phyloP scores from a whole-genome alignment of 2,797 vertebrate genomes.

The Dermochelys coriacea region DNA sequence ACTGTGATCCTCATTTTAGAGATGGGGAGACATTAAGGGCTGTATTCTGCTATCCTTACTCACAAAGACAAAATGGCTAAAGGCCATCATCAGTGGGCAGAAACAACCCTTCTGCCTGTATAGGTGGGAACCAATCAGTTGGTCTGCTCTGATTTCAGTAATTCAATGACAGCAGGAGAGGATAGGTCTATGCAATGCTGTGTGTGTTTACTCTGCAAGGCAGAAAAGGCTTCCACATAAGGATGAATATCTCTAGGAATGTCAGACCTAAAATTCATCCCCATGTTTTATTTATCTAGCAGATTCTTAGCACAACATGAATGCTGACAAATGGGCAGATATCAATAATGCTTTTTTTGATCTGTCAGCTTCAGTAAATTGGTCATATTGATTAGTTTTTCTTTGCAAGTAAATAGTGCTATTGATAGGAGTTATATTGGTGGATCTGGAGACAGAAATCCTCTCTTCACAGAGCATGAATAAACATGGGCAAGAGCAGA shows the following conservation, averaged over 20 bases:
- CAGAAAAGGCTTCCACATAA: background rate
- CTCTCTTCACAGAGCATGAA: background rate
- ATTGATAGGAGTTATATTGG: background rate
- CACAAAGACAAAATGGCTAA: background rate
- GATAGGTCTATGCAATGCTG: background rate
- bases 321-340: background rate
- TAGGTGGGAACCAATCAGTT: background rate
- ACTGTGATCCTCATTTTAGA: background rate
- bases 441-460: background rate
- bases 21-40: background rate
- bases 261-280: background rate
- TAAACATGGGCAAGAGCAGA: background rate
- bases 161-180: background rate
- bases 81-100: background rate
- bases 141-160: background rate
- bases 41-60: background rate
- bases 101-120: background rate
- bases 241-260: background rate
- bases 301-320: background rate
- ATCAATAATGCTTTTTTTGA: background rate
- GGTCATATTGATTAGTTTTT: background rate
- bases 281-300: background rate
- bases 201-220: constrained; percentile 36
- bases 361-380: background rate
- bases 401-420: background rate